These are phyloP conservation scores for Trichopria drosophilae DNA, from an alignment of 2,888 invertebrate species.

Conservation along the genomic window DNA sequence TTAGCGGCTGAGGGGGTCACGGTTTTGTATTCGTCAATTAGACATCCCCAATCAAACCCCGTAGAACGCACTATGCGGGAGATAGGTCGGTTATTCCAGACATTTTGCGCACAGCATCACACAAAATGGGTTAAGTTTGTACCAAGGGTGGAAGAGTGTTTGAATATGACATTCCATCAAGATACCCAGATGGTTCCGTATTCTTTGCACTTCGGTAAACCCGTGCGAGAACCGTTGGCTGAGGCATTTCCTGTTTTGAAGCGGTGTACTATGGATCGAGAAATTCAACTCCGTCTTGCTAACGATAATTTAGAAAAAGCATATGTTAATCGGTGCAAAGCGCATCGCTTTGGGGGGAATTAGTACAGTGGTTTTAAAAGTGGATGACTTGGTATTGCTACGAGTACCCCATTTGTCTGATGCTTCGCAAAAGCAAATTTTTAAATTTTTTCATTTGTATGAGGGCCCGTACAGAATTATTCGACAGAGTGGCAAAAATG, in stretches of 20 bases:
- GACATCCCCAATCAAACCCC: slow-evolving; percentile 31
- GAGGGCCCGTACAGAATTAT: neutral
- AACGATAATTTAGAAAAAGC: neutral
- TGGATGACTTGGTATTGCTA: neutral
- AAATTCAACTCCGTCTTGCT: neutral
- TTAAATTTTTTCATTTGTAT: neutral
- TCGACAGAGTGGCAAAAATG: neutral
- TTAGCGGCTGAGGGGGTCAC: neutral
- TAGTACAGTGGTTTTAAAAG: neutral
- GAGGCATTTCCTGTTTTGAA: too few relatives aligned
- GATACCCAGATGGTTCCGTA: too few relatives aligned
- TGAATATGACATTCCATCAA: neutral
- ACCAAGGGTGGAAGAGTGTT: neutral
- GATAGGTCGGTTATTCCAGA: slow-evolving; percentile 27
- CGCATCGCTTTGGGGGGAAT: neutral
- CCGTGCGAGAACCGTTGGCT: too few relatives aligned
- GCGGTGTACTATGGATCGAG: too few relatives aligned
- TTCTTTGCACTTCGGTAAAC: too few relatives aligned
- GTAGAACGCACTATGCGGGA: slow-evolving; percentile 30
- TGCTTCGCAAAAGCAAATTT: neutral
- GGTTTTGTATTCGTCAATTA: slow-evolving; percentile 13
- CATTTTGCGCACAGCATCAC: too few relatives aligned
- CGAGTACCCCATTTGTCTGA: neutral
- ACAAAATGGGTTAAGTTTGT: slow-evolving; percentile 14
- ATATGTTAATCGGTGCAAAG: neutral